Evolutionary conservation across 92 coral and sea anemone species (phyloP).

Genomic region (Bergia puertoricense): DNA sequence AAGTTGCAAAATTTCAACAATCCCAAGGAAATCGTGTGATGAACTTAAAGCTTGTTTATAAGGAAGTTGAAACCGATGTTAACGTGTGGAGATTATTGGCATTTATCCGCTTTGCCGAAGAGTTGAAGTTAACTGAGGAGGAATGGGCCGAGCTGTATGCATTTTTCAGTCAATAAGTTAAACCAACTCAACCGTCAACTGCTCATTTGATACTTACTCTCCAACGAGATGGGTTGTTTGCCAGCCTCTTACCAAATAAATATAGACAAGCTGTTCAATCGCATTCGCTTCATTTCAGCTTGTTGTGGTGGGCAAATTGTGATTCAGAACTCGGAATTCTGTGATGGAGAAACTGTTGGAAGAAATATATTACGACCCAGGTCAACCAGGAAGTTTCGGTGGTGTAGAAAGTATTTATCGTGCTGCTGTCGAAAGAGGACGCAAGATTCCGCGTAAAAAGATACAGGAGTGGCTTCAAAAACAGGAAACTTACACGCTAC

Average conservation of each 20-base stretch:
- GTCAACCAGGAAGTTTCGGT: conserved; percentile 34
- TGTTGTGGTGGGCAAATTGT: neutral
- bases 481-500: conserved; percentile 36
- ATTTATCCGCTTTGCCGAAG: neutral
- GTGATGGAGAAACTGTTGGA: conserved; percentile 36
- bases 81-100: neutral
- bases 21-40: neutral
- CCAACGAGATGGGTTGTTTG: neutral
- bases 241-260: neutral
- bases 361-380: conserved; percentile 39
- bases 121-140: neutral
- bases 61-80: neutral
- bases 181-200: neutral
- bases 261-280: neutral
- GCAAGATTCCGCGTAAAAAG: neutral
- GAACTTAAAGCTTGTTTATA: too few species aligned
- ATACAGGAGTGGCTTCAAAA: conserved; percentile 4
- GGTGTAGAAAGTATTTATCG: conserved; percentile 35
- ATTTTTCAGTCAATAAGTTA: too few species aligned
- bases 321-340: conserved; percentile 27
- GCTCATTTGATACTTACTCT: neutral
- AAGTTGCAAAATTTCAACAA: neutral
- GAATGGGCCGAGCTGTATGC: neutral
- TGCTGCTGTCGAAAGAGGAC: neutral
- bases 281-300: conserved; percentile 3